Evolutionary conservation across 2,888 invertebrate genomes (phyloP), one percentile per base, ranked within the genome.

Genomic region (Erebia palarica): DNA sequence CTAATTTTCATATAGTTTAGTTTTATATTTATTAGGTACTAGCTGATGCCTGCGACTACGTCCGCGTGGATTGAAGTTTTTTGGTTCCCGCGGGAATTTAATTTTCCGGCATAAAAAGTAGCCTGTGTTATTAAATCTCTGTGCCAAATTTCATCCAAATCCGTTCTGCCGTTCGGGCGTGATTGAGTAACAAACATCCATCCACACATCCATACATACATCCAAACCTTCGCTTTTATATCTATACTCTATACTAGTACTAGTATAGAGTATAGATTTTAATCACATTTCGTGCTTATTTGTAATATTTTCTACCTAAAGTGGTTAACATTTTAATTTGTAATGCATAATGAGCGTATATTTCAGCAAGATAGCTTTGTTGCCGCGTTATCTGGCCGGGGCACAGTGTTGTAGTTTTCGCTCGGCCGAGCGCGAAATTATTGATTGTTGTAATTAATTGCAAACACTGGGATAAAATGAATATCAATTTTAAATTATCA

Each of bases 381-480:
- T 75, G 66, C 73, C 75, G 83, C 78, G 83, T 83, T 87, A 88
- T 89, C 88, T 79, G 80, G 76, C 59, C 78, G 80, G 77, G 80
- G 77, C 77, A 77, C 87, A 86, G 86, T 84, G 83, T 82, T 79
- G 84, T 82, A 84, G 84, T 86, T 86, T 86, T 86, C 87, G 84
- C 87, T 87, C 85, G 81, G 77, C 83, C 81, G 79, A 89, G 89
- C 90, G 82, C 83, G 80, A 87, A 87, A 90, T 90, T 90, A 90
- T 90, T 88, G 90, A 91, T 89, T 86, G 84, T 86, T 85, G 86
- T 89, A 89, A 90, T 90, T 91, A 90, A 91, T 88, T 86, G 89
- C 89, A 87, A 88, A 89, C 84, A 86, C 81, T 73, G 78, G 79
- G 83, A 83, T 85, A 83, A 88, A 86, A 87, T 86, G 78, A 84